Evolutionary conservation across 1,140 invertebrate genomes (phyloP).

Genomic region (Cherax quadricarinatus): DNA sequence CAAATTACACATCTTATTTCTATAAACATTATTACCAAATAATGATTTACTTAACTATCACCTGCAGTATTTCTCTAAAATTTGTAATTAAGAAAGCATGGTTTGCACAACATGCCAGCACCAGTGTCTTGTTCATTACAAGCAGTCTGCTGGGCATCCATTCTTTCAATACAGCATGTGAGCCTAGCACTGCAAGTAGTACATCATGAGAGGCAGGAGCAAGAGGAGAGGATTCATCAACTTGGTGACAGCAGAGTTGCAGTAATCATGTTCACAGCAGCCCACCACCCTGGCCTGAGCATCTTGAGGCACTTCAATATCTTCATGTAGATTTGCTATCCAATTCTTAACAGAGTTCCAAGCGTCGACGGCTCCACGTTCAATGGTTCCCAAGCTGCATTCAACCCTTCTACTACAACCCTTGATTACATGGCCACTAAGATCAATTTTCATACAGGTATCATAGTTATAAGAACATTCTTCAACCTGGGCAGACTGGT

Average conservation of each 20-base stretch:
- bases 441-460: not conserved
- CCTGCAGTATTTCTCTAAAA: too few species aligned
- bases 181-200: not conserved
- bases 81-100: too few species aligned
- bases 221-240: not conserved
- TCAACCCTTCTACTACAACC: not conserved
- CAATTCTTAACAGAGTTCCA: not conserved
- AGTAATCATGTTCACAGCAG: not conserved
- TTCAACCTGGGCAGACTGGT: not conserved
- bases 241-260: not conserved
- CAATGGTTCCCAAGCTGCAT: not conserved
- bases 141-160: too few species aligned
- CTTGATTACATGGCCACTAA: not conserved
- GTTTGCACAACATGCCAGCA: too few species aligned
- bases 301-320: not conserved
- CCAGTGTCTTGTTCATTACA: too few species aligned
- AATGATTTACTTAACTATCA: too few species aligned
- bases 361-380: not conserved
- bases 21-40: too few species aligned
- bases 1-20: too few species aligned
- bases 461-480: not conserved
- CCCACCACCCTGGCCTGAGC: not conserved
- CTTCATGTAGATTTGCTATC: not conserved
- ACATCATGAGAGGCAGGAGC: not conserved
- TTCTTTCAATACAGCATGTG: not conserved